Conservation (phyloP, 1,140 invertebrate genomes). For the Eubasilissa regina region DNA sequence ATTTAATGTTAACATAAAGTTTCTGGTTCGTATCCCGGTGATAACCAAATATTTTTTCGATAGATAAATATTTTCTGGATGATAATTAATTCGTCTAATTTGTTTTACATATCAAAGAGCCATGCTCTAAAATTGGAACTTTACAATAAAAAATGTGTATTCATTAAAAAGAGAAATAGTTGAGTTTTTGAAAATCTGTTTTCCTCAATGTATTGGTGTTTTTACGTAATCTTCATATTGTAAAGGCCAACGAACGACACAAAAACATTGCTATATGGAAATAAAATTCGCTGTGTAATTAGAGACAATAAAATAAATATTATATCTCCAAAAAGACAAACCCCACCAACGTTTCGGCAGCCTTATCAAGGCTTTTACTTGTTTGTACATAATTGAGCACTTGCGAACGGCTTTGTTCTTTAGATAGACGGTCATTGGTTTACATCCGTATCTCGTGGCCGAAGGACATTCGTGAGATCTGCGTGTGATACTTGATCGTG, state of each 20-base stretch:
- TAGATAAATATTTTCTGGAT: no score
- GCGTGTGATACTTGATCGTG: conserved; percentile 11
- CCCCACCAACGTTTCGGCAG: background rate
- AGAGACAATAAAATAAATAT: background rate
- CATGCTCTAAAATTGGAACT: no score
- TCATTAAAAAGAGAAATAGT: no score
- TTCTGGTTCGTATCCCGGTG: no score
- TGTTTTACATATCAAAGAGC: no score
- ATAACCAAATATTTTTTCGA: no score
- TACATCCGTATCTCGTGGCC: conserved; percentile 19
- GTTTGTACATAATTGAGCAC: conserved; percentile 20
- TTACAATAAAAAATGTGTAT: no score
- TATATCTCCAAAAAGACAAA: background rate
- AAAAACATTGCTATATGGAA: background rate
- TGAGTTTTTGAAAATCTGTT: no score
- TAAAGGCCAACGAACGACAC: background rate
- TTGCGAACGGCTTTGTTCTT: background rate
- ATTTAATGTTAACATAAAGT: no score
- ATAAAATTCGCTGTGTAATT: background rate
- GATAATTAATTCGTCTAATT: no score
- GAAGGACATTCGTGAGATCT: conserved; percentile 27
- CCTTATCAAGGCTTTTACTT: conserved; percentile 11
- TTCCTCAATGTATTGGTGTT: no score
- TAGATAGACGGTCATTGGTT: conserved; percentile 22
- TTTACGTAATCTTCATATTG: no score